Conservation (phyloP, 2,113 vertebrate species). For the western clawed frog (Xenopus tropicalis) region DNA sequence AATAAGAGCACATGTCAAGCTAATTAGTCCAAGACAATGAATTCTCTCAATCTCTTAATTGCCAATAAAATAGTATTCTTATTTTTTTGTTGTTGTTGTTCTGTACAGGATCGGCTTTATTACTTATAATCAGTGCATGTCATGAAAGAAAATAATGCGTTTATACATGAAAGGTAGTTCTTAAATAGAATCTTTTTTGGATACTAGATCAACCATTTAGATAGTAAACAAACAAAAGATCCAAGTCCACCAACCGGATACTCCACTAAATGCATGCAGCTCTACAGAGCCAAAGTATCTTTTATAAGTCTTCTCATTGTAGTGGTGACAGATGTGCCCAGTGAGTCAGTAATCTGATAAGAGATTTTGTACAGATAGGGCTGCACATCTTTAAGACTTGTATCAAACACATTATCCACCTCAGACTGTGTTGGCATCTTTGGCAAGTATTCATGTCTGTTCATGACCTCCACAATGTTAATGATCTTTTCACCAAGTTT, state of each 20-base stretch:
- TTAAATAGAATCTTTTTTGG: too few relatives aligned
- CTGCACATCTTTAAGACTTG: conserved; percentile 91
- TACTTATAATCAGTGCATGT: too few relatives aligned
- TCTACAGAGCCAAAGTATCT: conserved; percentile 90
- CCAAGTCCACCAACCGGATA: conserved; percentile 15
- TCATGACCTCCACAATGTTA: conserved; percentile 97
- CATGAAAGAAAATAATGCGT: too few relatives aligned
- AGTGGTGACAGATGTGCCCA: conserved; percentile 93
- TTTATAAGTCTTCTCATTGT: conserved; percentile 97
- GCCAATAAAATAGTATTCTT: too few relatives aligned
- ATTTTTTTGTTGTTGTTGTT: too few relatives aligned
- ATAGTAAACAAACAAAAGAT: not conserved
- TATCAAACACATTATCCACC: conserved; percentile 97
- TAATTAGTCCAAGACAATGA: too few relatives aligned
- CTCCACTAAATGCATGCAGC: not conserved
- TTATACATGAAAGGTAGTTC: too few relatives aligned
- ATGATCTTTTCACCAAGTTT: conserved; percentile 96
- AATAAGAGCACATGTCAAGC: too few relatives aligned
- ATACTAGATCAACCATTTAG: not conserved
- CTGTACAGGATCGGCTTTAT: too few relatives aligned
- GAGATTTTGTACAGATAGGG: conserved; percentile 97
- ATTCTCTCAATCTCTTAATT: too few relatives aligned
- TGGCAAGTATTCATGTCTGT: conserved; percentile 92
- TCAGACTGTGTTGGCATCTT: conserved; percentile 98
- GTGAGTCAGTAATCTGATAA: conserved; percentile 90